A percentile compares a stretch with the other conserved stretches of the same genome.
These are phyloP conservation scores for Falcunculus frontatus DNA, from an alignment of 2,113 vertebrate genomes.

Conservation along the genomic window DNA sequence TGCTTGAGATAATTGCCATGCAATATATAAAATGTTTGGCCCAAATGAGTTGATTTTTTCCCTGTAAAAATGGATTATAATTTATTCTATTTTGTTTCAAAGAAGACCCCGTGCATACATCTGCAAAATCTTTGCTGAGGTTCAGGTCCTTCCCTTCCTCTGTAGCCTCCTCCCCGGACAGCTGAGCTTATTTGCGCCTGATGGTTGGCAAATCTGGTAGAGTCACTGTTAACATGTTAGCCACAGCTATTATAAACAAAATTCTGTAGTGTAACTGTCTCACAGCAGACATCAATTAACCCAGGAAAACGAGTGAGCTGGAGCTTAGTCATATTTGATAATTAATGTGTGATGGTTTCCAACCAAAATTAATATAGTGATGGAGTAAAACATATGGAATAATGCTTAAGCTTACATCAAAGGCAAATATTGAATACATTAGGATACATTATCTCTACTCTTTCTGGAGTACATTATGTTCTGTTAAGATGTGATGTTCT, in stretches of 20 bases:
- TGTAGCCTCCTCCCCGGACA: not conserved
- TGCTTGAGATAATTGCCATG: not conserved
- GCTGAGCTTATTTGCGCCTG: not conserved
- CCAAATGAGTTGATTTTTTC: not conserved
- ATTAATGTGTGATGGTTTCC: conserved; percentile 58
- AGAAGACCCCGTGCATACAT: not conserved
- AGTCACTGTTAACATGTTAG: conserved; percentile 9
- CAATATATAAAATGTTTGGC: not conserved
- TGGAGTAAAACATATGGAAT: conserved; percentile 41
- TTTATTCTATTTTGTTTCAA: not conserved
- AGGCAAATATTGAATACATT: conserved; percentile 60
- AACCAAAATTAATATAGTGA: conserved; percentile 51
- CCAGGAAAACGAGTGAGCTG: conserved; percentile 31
- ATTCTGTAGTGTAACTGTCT: conserved; percentile 25
- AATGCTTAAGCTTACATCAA: conserved; percentile 40
- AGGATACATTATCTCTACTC: conserved; percentile 38
- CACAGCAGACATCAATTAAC: conserved; percentile 45
- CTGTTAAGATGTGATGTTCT: conserved; percentile 23
- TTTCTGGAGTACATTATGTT: conserved; percentile 56
- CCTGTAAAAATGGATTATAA: not conserved
- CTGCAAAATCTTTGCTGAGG: not conserved
- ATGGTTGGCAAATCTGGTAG: not conserved
- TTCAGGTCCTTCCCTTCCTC: not conserved
- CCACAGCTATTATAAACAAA: conserved; percentile 28
- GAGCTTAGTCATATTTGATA: conserved; percentile 43